Base-by-base conservation (phyloP, 1,140 invertebrate species). In the Oreohelix idahoensis region DNA sequence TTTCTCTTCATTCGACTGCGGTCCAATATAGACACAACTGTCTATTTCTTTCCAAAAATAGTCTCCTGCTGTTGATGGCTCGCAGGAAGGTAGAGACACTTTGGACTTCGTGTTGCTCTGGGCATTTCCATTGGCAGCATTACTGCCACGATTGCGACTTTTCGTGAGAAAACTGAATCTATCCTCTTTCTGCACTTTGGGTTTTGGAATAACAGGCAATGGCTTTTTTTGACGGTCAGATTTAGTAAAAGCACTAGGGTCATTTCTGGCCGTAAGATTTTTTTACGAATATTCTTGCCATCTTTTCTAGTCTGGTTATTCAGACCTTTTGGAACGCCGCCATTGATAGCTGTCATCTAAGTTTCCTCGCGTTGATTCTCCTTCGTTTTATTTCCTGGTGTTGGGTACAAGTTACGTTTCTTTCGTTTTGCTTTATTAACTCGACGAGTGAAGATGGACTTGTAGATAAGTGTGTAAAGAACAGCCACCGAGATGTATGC, bases 381-480 rank as follows among this genome's bases (percentile, higher is more conserved):
- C 32, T 63, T 29, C 17, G 66, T 29, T 32, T 81, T 82, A 11
- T n/a, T 69, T 26, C 66, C 81, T 0, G 80, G 58, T 42, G 73
- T 81, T 0, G 78, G 63, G 80, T 87, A 87, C 73, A 84, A 42
- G 38, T 85, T 84, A 38, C 81, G 83, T 53, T 83, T 84, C 53
- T 82, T 83, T 11, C 86, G 38, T 53, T 79, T 82, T 15, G 86
- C 86, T 81, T 87, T 87, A 23, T 83, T 84, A 51, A 84, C 86
- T 13, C 86, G 51, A 4, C 83, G 70, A 32, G 53, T 81, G 66
- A 83, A 79, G 74, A 86, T 84, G 39, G 81, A 82, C 49, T 78
- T 84, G 74, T 88, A 88, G 49, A 88, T 87, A 0, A 88, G 76
- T 20, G 80, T 71, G 83, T 87, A 87, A 23, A 88, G 76, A 20